Evolutionary conservation across 2,113 vertebrate genomes (phyloP).

Genomic region (Engraulis encrasicolus): DNA sequence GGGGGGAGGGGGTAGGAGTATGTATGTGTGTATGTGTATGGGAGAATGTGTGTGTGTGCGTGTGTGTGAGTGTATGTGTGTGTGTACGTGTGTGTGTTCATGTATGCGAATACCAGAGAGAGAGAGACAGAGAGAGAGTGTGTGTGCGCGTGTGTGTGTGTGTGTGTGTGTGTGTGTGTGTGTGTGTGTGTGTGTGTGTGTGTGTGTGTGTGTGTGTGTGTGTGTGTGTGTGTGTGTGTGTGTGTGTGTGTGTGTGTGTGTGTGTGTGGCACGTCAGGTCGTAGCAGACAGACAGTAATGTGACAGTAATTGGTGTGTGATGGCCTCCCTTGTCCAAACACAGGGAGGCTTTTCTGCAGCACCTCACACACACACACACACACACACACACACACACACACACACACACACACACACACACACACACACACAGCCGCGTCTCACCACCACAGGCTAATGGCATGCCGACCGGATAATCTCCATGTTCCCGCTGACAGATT

Average conservation of each 20-base stretch:
- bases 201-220: not conserved
- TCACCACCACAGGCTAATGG: constrained; percentile 72
- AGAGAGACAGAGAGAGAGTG: constrained; percentile 44
- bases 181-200: not conserved
- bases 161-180: not conserved
- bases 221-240: not conserved
- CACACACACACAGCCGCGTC: too few relatives aligned
- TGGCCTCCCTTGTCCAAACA: constrained; percentile 65
- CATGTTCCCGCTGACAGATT: constrained; percentile 76
- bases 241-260: constrained; percentile 14
- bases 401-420: too few relatives aligned
- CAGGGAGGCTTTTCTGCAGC: constrained; percentile 64
- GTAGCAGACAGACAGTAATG: constrained; percentile 77
- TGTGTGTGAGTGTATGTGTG: not conserved
- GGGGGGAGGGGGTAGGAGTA: too few relatives aligned
- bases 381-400: too few relatives aligned
- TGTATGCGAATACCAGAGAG: constrained; percentile 42
- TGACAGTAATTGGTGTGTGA: constrained; percentile 79
- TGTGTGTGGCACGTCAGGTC: constrained; percentile 57
- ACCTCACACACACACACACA: constrained; percentile 71
- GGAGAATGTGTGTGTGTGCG: not conserved
- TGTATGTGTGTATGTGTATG: not conserved
- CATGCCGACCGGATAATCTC: constrained; percentile 79
- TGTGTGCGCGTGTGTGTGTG: not conserved
- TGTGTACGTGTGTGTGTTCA: not conserved